Evolutionary conservation across 2,888 invertebrate genomes (phyloP).

Genomic region (Nymphalis urticae): DNA sequence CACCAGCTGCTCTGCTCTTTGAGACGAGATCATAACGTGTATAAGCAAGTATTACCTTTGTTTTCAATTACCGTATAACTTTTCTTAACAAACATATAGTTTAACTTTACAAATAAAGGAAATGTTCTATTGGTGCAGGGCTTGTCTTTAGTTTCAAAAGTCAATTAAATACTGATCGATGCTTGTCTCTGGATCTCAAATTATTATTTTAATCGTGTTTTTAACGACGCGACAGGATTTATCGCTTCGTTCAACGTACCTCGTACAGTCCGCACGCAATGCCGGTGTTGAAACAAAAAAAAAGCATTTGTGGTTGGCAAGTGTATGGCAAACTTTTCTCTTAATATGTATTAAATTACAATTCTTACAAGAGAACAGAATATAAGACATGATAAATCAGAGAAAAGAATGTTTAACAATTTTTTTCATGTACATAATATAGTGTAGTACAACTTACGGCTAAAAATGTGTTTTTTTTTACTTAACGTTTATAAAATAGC

Average conservation of each 20-base stretch:
- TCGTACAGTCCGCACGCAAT: conserved; percentile 62
- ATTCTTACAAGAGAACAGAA: conserved; percentile 13
- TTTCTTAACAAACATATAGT: no score
- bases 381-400: neutral
- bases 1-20: conserved; percentile 24
- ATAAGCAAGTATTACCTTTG: conserved; percentile 32
- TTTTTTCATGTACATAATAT: neutral
- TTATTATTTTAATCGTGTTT: conserved; percentile 61
- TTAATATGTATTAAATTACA: conserved; percentile 27
- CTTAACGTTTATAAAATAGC: conserved; percentile 9
- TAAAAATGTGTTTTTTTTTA: conserved; percentile 1
- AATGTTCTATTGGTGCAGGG: conserved; percentile 33
- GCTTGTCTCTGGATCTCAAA: conserved; percentile 42
- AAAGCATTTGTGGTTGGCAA: conserved; percentile 14
- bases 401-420: conserved; percentile 6
- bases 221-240: conserved; percentile 50
- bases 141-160: conserved; percentile 35
- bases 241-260: conserved; percentile 59
- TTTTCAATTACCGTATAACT: conserved; percentile 34
- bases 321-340: conserved; percentile 14
- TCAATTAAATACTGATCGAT: conserved; percentile 41
- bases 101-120: conserved; percentile 36
- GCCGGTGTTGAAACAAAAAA: conserved; percentile 50
- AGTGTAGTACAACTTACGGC: neutral
- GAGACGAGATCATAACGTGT: conserved; percentile 26